phyloP scores from a whole-genome alignment of 2,113 vertebrate species.

The Cervus canadensis region DNA sequence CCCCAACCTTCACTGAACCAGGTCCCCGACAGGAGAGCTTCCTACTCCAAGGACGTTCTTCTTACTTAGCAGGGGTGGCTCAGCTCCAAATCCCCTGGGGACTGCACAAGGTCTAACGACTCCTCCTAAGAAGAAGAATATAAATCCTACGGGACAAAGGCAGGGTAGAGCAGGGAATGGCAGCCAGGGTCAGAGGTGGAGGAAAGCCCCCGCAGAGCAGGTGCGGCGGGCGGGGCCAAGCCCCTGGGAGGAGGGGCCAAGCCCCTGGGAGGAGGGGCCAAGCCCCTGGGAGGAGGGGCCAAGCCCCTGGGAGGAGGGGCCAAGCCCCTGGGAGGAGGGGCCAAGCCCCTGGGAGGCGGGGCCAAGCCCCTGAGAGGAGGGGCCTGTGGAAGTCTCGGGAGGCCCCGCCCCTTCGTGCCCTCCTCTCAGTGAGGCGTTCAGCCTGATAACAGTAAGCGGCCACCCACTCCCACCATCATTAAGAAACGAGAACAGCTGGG shows the following conservation, averaged over 20 bases:
- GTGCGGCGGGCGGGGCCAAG: neutral
- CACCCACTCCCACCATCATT: neutral
- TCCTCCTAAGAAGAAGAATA: neutral
- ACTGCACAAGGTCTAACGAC: no score
- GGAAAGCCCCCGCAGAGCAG: neutral
- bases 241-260: neutral
- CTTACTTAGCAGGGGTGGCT: neutral
- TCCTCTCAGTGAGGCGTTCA: neutral
- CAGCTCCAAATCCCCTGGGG: neutral
- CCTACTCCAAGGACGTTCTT: neutral
- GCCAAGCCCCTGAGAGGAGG: no score
- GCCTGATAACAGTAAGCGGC: no score
- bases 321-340: no score
- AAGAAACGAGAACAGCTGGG: neutral
- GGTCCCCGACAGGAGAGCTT: neutral
- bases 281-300: no score
- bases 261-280: no score
- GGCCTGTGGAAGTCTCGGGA: neutral
- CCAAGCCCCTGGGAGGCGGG: neutral
- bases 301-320: no score
- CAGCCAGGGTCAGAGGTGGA: neutral
- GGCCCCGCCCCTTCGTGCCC: rapidly evolving
- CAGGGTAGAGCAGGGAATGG: rapidly evolving
- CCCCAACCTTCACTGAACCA: rapidly evolving
- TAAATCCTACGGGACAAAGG: neutral